phyloP scores from a whole-genome alignment of 2,888 invertebrate genomes.

The Hemistola chrysoprasaria region DNA sequence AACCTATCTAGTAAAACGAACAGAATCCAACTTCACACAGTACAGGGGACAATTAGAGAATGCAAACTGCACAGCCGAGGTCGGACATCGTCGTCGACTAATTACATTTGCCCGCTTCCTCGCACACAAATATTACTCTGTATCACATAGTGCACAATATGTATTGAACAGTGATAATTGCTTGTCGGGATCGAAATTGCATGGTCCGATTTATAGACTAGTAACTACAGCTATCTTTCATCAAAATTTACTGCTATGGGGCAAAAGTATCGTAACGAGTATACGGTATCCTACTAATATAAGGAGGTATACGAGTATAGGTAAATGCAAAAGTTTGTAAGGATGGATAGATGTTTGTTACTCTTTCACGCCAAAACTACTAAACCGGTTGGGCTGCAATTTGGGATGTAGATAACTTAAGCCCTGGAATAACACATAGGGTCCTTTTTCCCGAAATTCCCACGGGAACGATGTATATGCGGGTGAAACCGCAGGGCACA shows the following conservation, averaged over 20 bases:
- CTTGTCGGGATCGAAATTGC: conserved; percentile 12
- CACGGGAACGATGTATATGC: too few relatives aligned
- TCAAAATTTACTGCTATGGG: background rate
- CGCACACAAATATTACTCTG: conserved; percentile 43
- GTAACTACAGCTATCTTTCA: background rate
- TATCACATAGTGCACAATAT: conserved; percentile 7
- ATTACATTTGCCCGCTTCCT: conserved; percentile 43
- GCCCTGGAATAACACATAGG: too few relatives aligned
- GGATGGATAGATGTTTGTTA: too few relatives aligned
- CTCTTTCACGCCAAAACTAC: too few relatives aligned
- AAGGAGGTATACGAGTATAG: too few relatives aligned
- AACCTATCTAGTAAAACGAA: conserved; percentile 13
- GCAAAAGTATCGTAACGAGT: too few relatives aligned
- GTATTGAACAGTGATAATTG: conserved; percentile 16
- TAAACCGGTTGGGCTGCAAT: too few relatives aligned
- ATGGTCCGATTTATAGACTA: conserved; percentile 1
- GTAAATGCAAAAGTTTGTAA: too few relatives aligned
- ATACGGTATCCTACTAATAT: too few relatives aligned
- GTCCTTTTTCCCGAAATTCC: too few relatives aligned
- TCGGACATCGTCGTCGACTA: conserved; percentile 36
- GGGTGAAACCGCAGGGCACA: too few relatives aligned
- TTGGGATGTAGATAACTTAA: too few relatives aligned
- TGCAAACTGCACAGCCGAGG: conserved; percentile 34
- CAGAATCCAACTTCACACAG: conserved; percentile 30
- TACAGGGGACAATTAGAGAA: conserved; percentile 44